Evolutionary conservation across 2,797 vertebrate species (phyloP).

Genomic region (Limnodromus scolopaceus): DNA sequence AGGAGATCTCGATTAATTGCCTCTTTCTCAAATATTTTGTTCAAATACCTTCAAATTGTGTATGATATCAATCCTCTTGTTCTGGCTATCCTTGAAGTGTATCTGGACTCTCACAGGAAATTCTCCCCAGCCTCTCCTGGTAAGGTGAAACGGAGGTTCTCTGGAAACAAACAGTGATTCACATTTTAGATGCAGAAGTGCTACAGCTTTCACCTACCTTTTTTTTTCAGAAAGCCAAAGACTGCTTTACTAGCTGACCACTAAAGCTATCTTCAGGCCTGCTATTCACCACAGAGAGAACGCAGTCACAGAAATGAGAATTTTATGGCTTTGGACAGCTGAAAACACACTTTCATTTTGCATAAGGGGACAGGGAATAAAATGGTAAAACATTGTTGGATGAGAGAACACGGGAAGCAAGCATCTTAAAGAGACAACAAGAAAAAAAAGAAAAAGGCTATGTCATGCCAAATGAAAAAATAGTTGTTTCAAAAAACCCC

Average conservation of each 20-base stretch:
- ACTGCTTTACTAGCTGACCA: not conserved
- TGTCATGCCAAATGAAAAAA: not conserved
- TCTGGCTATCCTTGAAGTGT: constrained; percentile 97
- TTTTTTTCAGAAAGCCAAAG: not conserved
- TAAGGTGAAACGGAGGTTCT: constrained; percentile 97
- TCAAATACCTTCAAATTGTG: constrained; percentile 94
- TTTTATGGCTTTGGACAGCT: not conserved
- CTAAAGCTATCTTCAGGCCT: not conserved
- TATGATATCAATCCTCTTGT: constrained; percentile 99
- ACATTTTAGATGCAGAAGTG: not conserved
- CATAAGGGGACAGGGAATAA: not conserved
- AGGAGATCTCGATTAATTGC: not conserved
- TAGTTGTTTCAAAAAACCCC: not conserved
- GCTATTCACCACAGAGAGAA: not conserved
- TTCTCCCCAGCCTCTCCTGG: constrained; percentile 97
- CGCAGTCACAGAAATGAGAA: not conserved
- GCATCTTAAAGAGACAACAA: not conserved
- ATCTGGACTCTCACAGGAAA: constrained; percentile 99
- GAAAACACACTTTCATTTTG: not conserved
- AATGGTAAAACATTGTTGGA: not conserved
- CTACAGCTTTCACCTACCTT: not conserved
- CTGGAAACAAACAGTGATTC: constrained; percentile 73
- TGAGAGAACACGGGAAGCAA: not conserved
- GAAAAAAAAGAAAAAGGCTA: not conserved
- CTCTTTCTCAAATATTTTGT: not conserved